Evolutionary conservation across 2,888 invertebrate species (phyloP).

Genomic region (Clepsis dumicolana): DNA sequence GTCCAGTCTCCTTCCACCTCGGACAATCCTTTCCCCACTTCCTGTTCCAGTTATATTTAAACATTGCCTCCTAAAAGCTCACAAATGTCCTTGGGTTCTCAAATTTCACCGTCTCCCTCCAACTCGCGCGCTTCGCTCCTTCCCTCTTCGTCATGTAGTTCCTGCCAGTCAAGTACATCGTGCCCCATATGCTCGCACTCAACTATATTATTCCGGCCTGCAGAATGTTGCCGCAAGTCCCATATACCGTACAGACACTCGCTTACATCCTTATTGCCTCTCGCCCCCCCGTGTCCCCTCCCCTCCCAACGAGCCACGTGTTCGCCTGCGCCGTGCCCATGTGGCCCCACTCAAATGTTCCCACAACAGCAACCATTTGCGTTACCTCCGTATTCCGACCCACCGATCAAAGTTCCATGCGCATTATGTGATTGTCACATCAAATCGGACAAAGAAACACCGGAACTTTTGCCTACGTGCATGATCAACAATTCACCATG

Average conservation of each 20-base stretch:
- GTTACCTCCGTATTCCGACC: background rate
- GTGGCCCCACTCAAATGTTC: background rate
- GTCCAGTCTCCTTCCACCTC: background rate
- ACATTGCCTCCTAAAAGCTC: background rate
- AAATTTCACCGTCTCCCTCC: background rate
- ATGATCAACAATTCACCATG: background rate
- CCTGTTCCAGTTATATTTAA: background rate
- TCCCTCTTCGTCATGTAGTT: background rate
- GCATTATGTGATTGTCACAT: background rate
- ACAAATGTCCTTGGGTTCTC: background rate
- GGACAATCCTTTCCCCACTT: background rate
- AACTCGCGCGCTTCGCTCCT: background rate
- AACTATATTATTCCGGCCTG: background rate
- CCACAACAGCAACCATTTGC: background rate
- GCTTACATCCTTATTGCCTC: background rate
- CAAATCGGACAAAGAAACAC: background rate
- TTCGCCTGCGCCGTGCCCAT: background rate
- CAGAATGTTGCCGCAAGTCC: background rate
- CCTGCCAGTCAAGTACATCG: background rate
- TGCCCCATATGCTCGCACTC: constrained; percentile 1
- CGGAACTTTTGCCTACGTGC: background rate
- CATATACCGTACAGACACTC: background rate
- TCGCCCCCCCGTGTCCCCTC: background rate
- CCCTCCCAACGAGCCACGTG: background rate
- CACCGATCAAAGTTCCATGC: background rate